A percentile compares a stretch with the other conserved stretches of the same genome.
phyloP scores from a whole-genome alignment of 1,140 invertebrate species.

The Chionoecetes opilio region DNA sequence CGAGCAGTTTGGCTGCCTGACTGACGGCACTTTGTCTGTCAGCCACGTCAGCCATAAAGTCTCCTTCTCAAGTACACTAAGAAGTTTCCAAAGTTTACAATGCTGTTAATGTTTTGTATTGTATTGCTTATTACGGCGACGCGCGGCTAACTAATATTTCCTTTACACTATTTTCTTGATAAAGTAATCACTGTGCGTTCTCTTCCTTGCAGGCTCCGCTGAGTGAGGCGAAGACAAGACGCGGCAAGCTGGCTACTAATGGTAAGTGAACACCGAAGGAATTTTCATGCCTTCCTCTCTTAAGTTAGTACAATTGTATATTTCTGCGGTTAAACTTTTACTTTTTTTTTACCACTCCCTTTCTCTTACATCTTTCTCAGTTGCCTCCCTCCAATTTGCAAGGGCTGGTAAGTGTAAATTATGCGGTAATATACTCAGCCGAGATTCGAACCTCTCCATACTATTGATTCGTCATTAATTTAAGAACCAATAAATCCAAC shows the following conservation, averaged over 20 bases:
- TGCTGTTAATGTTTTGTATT: background rate
- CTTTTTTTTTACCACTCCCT: too few relatives aligned
- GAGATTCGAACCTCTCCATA: too few relatives aligned
- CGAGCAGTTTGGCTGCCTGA: background rate
- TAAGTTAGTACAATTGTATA: background rate
- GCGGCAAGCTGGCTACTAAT: background rate
- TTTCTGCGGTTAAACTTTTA: too few relatives aligned
- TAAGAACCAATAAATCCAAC: too few relatives aligned
- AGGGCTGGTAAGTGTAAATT: too few relatives aligned
- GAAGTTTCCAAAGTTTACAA: background rate
- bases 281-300: constrained; percentile 13
- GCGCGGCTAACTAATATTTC: background rate
- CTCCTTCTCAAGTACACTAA: background rate
- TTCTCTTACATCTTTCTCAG: too few relatives aligned
- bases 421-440: too few relatives aligned
- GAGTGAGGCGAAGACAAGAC: background rate
- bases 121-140: background rate
- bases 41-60: background rate
- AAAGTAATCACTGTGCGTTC: too few relatives aligned
- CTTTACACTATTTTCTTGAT: background rate
- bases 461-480: too few relatives aligned
- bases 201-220: background rate
- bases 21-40: background rate
- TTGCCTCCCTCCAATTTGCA: too few relatives aligned
- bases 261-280: background rate